These are phyloP conservation scores for Drosophila eugracilis DNA, from an alignment of 1,140 invertebrate genomes.

Conservation along the genomic window DNA sequence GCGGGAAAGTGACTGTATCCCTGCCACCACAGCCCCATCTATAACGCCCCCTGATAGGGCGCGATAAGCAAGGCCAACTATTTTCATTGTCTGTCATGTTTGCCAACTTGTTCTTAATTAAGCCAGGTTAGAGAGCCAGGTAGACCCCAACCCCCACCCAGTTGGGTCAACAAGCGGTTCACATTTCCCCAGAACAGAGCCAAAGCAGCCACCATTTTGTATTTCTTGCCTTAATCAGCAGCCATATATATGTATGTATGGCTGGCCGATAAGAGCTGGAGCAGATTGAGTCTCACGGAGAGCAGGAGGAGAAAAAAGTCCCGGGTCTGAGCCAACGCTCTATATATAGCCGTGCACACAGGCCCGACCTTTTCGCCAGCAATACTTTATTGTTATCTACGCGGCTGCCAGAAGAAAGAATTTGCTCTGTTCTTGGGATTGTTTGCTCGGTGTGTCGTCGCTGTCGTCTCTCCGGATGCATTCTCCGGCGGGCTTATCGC, in stretches of 20 bases:
- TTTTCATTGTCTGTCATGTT: slow-evolving; percentile 72
- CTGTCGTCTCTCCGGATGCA: slow-evolving; percentile 61
- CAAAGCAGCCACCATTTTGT: slow-evolving; percentile 67
- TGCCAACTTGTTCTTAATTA: slow-evolving; percentile 79
- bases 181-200: slow-evolving; percentile 42
- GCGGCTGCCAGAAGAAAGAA: slow-evolving; percentile 69
- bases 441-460: slow-evolving; percentile 54
- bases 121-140: slow-evolving; percentile 59
- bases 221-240: slow-evolving; percentile 71
- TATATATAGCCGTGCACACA: slow-evolving; percentile 54
- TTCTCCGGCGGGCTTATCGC: slow-evolving; percentile 67
- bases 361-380: slow-evolving; percentile 53
- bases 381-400: slow-evolving; percentile 64
- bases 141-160: slow-evolving; percentile 1
- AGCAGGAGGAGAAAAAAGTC: slow-evolving; percentile 1
- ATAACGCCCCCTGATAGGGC: slow-evolving; percentile 55
- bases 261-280: slow-evolving; percentile 55
- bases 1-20: slow-evolving; percentile 53
- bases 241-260: slow-evolving; percentile 43
- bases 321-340: slow-evolving; percentile 25
- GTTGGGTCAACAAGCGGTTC: slow-evolving; percentile 67
- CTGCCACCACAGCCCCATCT: not conserved
- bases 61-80: slow-evolving; percentile 81
- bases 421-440: slow-evolving; percentile 79
- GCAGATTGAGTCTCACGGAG: slow-evolving; percentile 58